Evolutionary conservation across 1,140 invertebrate genomes (phyloP).

Genomic region (Phocides pigmalion): DNA sequence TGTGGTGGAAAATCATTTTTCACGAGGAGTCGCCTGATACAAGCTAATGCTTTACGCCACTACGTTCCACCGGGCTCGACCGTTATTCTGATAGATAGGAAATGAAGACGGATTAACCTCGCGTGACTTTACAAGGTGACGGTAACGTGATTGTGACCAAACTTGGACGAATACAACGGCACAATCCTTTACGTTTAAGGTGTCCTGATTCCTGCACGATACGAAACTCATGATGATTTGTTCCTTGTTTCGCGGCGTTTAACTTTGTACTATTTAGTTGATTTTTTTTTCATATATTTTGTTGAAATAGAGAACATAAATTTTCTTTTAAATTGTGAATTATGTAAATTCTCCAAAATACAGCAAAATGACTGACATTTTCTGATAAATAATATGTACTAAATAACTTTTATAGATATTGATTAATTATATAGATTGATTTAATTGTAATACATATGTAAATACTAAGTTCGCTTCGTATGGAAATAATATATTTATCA

Average conservation of each 20-base stretch:
- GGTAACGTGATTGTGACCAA: slow-evolving; percentile 46
- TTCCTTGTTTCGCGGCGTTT: not conserved
- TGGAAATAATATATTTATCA: no score
- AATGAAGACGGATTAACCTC: slow-evolving; percentile 81
- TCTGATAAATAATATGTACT: no score
- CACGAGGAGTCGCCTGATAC: slow-evolving; percentile 72
- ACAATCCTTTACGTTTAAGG: slow-evolving; percentile 6
- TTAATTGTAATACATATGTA: no score
- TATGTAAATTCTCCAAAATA: no score
- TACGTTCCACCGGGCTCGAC: slow-evolving; percentile 60
- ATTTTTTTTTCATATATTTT: no score
- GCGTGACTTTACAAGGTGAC: slow-evolving; percentile 72
- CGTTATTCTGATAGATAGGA: slow-evolving; percentile 78
- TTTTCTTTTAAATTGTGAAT: no score
- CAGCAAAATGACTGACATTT: no score
- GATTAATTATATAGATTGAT: no score
- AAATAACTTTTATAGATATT: no score
- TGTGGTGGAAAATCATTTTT: slow-evolving; percentile 81
- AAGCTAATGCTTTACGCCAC: slow-evolving; percentile 69
- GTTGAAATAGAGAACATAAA: no score
- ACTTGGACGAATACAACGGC: slow-evolving; percentile 42
- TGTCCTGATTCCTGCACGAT: slow-evolving; percentile 3
- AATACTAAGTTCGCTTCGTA: no score
- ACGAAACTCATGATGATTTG: not conserved
- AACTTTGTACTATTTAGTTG: no score